Evolutionary conservation across 2,113 vertebrate genomes (phyloP), one percentile per base, ranked within the genome.

Genomic region (Psophia crepitans): DNA sequence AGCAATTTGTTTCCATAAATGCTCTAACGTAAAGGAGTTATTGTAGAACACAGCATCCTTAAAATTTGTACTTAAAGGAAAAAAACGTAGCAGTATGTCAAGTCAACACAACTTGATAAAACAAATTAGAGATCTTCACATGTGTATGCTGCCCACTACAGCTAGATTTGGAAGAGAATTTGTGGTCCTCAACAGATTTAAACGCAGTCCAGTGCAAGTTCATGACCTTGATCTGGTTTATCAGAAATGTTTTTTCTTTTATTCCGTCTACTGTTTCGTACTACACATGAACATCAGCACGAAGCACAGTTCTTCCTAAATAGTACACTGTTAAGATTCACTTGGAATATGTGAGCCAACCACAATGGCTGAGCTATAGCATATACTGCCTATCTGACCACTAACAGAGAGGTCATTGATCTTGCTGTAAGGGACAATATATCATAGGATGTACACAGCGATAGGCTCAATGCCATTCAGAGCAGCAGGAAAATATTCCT

Each of bases 351-450:
- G 14, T 56, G 37, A 96, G 63, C 70, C 41, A 96, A 66, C 28
- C n/a, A 78, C 9, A 46, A 2, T 14, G 57, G 35, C 39, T 95
- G 19, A 96, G 57, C 53, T 90, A 84, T 17, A 82, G 37, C 61
- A 83, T 74, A 75, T 32, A 75, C 15, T 69, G 63, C n/a, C 93
- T 93, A 76, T 91, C 81, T 94, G 93, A 82, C 89, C 93, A 65
- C 48, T 89, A 92, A 70, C 21, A 89, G 39, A 87, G 60, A 87
- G 89, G 81, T 94, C 93, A 96, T 39, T 96, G 96, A 97, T 96
- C 95, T 86, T 84, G 75, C 88, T 96, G 81, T 86, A 94, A 88
- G 91, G 88, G 93, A 93, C 90, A 91, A 65, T 90, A 76, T 95
- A 96, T 96, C 91, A 97, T 81, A 82, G 90, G 93, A 93, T 79